Evolutionary conservation across 2,888 invertebrate genomes (phyloP).

Genomic region (Brachynemurus nebulosus): DNA sequence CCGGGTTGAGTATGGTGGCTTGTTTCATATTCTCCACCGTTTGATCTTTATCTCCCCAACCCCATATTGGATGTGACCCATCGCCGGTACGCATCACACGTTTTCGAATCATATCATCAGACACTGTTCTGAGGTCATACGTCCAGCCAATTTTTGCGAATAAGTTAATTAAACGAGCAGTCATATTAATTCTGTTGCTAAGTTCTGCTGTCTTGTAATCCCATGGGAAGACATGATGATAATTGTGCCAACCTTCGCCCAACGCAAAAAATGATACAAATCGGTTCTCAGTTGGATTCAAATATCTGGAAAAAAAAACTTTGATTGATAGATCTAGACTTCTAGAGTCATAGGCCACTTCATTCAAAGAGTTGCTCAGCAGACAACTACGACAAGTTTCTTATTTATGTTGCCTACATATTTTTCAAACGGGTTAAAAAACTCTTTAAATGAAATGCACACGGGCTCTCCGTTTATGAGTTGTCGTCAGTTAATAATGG

Average conservation of each 20-base stretch:
- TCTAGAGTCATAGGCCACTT: background rate
- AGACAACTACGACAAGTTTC: no score
- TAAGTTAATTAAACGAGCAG: constrained; percentile 26
- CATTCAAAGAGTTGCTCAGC: no score
- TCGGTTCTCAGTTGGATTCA: constrained; percentile 66
- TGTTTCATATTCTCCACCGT: constrained; percentile 27
- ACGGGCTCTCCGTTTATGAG: no score
- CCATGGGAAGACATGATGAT: constrained; percentile 87
- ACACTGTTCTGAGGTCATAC: constrained; percentile 71
- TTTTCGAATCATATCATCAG: constrained; percentile 51
- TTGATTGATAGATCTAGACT: no score
- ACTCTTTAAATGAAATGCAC: background rate
- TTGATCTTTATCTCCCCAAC: constrained; percentile 63
- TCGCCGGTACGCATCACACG: constrained; percentile 62
- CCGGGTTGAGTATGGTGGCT: constrained; percentile 14
- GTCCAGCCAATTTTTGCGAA: constrained; percentile 51
- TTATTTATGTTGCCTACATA: no score
- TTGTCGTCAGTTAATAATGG: no score
- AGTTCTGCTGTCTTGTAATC: constrained; percentile 85
- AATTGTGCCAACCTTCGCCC: constrained; percentile 91
- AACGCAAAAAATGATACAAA: constrained; percentile 56
- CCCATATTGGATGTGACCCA: constrained; percentile 55
- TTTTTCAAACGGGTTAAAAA: no score
- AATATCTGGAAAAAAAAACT: constrained; percentile 37
- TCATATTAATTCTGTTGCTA: constrained; percentile 34